Conservation (phyloP, 2,797 vertebrate genomes). For the Helicolenus hilgendorfi region DNA sequence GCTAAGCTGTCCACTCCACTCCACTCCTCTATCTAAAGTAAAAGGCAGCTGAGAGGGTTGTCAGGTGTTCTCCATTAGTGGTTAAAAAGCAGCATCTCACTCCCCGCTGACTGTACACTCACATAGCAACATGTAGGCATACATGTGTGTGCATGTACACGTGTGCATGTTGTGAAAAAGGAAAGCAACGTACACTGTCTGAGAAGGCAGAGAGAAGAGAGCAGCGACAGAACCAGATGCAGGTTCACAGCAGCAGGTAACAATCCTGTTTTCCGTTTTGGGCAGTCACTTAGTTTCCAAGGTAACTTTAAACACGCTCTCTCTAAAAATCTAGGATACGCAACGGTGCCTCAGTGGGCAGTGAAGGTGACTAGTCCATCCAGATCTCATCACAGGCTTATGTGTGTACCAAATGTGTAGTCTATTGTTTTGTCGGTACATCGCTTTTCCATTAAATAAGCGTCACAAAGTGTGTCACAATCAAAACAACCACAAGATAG, state of each 20-base stretch:
- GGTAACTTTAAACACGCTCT: constrained; percentile 45
- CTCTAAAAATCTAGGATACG: not conserved
- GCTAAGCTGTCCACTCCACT: constrained; percentile 13
- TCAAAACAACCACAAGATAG: not conserved
- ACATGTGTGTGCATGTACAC: not conserved
- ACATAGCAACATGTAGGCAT: not conserved
- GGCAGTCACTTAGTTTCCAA: constrained; percentile 51
- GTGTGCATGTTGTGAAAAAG: not conserved
- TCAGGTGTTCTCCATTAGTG: constrained; percentile 45
- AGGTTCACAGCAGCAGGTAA: constrained; percentile 33
- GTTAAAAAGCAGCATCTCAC: constrained; percentile 43
- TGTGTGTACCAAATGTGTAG: not conserved
- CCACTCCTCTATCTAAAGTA: not conserved
- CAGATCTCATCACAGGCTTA: not conserved
- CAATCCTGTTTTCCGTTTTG: constrained; percentile 38
- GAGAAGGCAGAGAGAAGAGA: not conserved
- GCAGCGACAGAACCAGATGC: not conserved
- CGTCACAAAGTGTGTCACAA: not conserved
- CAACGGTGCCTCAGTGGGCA: not conserved
- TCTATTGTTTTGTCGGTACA: not conserved
- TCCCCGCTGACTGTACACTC: constrained; percentile 22
- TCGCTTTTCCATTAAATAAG: not conserved
- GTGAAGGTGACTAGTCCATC: not conserved
- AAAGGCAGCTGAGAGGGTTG: constrained; percentile 10
- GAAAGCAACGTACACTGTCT: not conserved